These are phyloP conservation scores for Rhagoletis pomonella DNA, from an alignment of 1,140 invertebrate genomes.

Conservation along the genomic window DNA sequence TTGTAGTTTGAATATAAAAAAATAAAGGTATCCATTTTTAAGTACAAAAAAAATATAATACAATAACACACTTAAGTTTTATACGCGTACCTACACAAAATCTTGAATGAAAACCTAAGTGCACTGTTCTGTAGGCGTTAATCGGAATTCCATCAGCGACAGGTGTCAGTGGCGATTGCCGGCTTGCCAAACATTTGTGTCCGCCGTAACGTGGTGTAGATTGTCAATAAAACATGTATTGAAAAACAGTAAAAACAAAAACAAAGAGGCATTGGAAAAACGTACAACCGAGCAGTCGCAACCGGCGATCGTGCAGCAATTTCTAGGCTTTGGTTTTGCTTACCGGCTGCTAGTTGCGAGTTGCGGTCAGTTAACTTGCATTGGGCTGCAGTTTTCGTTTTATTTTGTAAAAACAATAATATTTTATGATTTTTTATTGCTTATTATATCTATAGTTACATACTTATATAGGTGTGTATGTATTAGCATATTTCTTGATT, in stretches of 20 bases:
- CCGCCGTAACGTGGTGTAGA: neutral
- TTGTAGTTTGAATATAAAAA: neutral
- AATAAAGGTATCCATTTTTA: neutral
- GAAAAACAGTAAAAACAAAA: neutral
- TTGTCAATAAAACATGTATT: neutral
- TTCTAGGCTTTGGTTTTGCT: neutral
- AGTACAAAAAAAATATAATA: neutral
- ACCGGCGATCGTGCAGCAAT: neutral
- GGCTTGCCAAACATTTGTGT: neutral
- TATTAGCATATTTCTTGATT: neutral
- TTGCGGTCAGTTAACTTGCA: neutral
- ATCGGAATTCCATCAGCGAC: slow-evolving; percentile 36
- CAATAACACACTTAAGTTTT: neutral
- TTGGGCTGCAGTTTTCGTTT: neutral
- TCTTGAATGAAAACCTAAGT: slow-evolving; percentile 1
- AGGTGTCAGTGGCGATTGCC: neutral
- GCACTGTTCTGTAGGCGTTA: slow-evolving; percentile 7
- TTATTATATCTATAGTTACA: no score
- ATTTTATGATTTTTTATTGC: no score
- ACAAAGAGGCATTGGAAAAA: neutral
- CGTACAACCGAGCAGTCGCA: neutral
- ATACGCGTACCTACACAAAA: neutral
- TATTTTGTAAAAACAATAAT: neutral
- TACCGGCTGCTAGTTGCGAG: neutral
- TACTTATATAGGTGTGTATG: neutral